Base-by-base conservation (phyloP, 1,140 invertebrate species). In the Scylla paramamosain region DNA sequence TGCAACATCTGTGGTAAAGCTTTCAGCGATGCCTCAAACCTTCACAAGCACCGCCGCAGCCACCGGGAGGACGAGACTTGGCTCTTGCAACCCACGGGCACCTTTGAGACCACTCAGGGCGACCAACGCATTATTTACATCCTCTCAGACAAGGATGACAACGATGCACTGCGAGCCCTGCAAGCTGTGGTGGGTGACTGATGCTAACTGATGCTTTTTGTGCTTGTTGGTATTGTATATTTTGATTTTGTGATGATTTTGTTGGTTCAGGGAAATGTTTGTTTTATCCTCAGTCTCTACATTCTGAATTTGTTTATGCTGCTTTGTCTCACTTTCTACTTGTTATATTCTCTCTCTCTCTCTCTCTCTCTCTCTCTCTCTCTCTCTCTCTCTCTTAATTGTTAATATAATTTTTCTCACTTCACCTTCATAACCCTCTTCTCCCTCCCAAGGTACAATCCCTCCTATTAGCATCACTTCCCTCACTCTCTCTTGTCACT, bases 1-100 rank as follows among this genome's bases (percentile, higher is more conserved):
- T 99, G 99, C 96, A 98, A 98, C 83, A 98, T 99, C 28, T 99
- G 99, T 97, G 98, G 98, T 4, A 97, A 99, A 3, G 99, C 99
- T 0, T 99, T 99, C 96, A 90, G 92, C 88, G 88, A 90, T 77
- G 39, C 92, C 25, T 83, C 94, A 16, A 94, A 94, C 82, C 32
- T 95, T 7, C 88, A 92, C 88, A 93, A 94, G 52, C 90, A 95
- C 84, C 67, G 93, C 14, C 82, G 90, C 6, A 59, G 92, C 45
- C 95, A 93, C 31, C 31, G 93, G 1, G 92, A 95, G 29, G 92
- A 93, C 46, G 94, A 93, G 77, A 28, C 94, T 16, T 95, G 94
- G 94, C 52, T 92, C 28, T 28, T 95, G 10, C 77, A 46, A 25
- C 91, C 87, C 31, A 20, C 92, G 29, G 31, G 77, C 46, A 87